Percentiles rank a stretch among this genome's conserved stretches.
phyloP scores from a whole-genome alignment of 2,888 invertebrate genomes.

The Muscina levida region DNA sequence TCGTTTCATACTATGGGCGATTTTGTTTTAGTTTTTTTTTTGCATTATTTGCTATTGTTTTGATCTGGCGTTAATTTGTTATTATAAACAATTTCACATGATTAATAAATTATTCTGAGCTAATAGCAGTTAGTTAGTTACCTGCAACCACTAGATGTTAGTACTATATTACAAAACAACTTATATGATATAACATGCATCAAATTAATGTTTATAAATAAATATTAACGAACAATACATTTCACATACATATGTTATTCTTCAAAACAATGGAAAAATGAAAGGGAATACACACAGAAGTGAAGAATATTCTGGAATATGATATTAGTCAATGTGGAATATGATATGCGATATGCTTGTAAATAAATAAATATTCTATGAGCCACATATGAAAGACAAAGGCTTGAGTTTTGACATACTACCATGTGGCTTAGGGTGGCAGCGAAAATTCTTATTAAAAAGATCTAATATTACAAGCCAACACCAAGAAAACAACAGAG shows the following conservation, averaged over 20 bases:
- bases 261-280: neutral
- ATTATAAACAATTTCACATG: neutral
- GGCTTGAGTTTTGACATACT: too few species aligned
- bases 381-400: too few species aligned
- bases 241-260: neutral
- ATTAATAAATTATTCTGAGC: constrained; percentile 4
- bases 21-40: neutral
- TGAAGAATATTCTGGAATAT: neutral
- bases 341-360: too few species aligned
- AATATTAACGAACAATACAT: neutral
- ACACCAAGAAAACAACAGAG: too few species aligned
- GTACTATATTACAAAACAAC: too few species aligned
- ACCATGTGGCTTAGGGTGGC: too few species aligned
- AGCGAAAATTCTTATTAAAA: too few species aligned
- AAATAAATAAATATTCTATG: too few species aligned
- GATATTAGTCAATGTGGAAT: too few species aligned
- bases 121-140: neutral
- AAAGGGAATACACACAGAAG: neutral
- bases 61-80: too few species aligned
- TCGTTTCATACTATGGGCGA: neutral
- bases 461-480: too few species aligned
- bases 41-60: neutral
- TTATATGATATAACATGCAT: neutral
- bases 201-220: constrained; percentile 5
- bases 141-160: neutral